Evolutionary conservation across 2,113 vertebrate species (phyloP).

Genomic region (Dascyllus trimaculatus): DNA sequence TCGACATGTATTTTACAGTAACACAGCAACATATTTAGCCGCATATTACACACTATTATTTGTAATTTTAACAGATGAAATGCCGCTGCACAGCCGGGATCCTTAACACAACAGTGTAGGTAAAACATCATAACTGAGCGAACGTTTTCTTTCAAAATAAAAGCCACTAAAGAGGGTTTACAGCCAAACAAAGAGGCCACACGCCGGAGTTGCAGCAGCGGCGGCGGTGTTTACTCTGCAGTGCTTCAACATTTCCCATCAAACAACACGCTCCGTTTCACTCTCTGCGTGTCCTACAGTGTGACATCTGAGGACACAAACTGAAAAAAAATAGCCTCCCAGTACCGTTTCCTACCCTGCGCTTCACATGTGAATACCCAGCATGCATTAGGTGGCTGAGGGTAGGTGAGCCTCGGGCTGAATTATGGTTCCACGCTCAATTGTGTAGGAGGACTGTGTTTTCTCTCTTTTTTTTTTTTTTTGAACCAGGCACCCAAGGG

Average conservation of each 20-base stretch:
- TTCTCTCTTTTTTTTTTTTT: constrained; percentile 33
- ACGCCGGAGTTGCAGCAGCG: no score
- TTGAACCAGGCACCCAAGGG: constrained; percentile 79
- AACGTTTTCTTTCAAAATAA: no score
- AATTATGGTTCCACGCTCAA: constrained; percentile 80
- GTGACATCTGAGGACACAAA: constrained; percentile 60
- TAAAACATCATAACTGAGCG: no score
- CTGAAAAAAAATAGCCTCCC: constrained; percentile 32
- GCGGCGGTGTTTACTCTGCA: background rate
- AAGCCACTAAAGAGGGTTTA: no score
- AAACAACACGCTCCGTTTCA: constrained; percentile 18
- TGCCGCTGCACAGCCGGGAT: no score
- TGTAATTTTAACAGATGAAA: no score
- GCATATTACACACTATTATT: no score
- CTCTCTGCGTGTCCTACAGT: constrained; percentile 27
- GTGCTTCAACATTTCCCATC: constrained; percentile 26
- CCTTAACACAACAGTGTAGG: no score
- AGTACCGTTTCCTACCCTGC: background rate
- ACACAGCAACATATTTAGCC: no score
- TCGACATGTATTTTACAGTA: no score
- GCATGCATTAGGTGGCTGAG: constrained; percentile 86
- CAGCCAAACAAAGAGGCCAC: no score
- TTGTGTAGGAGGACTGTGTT: constrained; percentile 83
- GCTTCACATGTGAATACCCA: constrained; percentile 84
- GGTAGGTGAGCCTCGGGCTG: constrained; percentile 85